Evolutionary conservation across 2,888 invertebrate genomes (phyloP), one percentile per base, ranked within the genome.

Genomic region (Thera britannica): DNA sequence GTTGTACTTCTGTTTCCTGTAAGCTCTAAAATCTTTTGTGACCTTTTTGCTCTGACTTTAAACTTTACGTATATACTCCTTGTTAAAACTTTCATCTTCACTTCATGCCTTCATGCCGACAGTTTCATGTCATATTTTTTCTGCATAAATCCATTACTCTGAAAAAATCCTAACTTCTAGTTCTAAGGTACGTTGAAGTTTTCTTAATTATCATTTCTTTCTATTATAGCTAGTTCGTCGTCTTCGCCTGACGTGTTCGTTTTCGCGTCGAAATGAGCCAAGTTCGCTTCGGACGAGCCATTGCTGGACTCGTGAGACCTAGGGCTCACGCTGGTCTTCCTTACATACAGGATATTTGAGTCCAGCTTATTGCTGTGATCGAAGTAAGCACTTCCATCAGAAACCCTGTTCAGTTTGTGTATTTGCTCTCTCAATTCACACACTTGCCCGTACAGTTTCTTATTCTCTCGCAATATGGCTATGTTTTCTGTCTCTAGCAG

Each of bases 401-500:
- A 93, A 80, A 93, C 89, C 77, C 93, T 83, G 73, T 93, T 93
- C 9, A 93, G 62, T 72, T 92, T 92, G 57, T 93, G 93, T 76
- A 93, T 93, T 71, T 93, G 93, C 69, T 93, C 93, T 58, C 93
- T 83, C 6, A 93, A 70, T 68, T 93, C 93, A 55, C 92, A 93
- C 1, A 93, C 92, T 83, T 93, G 93, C 2, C 90, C 82, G 59
- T 93, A 93, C 1, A 98, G 84, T 83, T 98, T 97, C 83, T 98
- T 98, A 83, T 98, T 98, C 78, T 98, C 98, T 49, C 98, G 94
- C 82, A 98, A 96, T 73, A 98, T 93, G 0, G 96, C 96, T 78
- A 97, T 94, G 84, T 98, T 98, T 80, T 98, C 98, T 0, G 98
- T 97, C 90, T 98, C 98, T 60, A 98, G 86, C 5, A 98, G 94